These are phyloP conservation scores for Drosophila carrolli DNA, from an alignment of 1,140 invertebrate species.

Conservation along the genomic window DNA sequence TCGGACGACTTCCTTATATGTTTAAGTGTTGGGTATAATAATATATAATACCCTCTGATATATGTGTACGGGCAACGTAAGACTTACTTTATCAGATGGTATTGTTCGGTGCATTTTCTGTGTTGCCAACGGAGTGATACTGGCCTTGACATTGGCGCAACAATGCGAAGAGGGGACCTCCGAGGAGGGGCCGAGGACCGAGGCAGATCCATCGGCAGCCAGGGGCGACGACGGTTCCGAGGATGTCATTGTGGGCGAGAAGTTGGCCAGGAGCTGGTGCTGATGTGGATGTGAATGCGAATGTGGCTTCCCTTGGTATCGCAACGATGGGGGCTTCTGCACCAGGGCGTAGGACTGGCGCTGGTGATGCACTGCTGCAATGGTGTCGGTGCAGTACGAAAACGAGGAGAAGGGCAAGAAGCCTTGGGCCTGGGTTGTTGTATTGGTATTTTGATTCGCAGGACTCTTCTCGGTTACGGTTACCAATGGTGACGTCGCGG, in stretches of 20 bases:
- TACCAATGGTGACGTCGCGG: slow-evolving; percentile 31
- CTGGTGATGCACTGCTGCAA: slow-evolving; percentile 46
- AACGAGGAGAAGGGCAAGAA: slow-evolving; percentile 22
- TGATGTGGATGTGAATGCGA: background rate
- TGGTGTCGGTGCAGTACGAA: slow-evolving; percentile 27
- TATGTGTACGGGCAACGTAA: no score
- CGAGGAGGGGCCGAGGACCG: slow-evolving; percentile 21
- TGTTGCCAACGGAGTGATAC: slow-evolving; percentile 52
- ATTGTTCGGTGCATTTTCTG: slow-evolving; percentile 69
- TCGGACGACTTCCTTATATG: background rate
- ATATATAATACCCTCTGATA: no score
- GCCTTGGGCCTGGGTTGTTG: slow-evolving; percentile 5
- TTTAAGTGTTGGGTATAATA: no score
- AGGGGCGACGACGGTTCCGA: slow-evolving; percentile 19
- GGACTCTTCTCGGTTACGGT: slow-evolving; percentile 12
- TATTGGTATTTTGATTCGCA: background rate
- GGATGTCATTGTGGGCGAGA: slow-evolving; percentile 16
- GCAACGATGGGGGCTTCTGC: slow-evolving; percentile 24
- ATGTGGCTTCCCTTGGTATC: slow-evolving; percentile 13
- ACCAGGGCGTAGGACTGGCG: slow-evolving; percentile 22
- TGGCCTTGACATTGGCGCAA: slow-evolving; percentile 44
- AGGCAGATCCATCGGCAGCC: slow-evolving; percentile 18
- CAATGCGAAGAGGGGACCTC: slow-evolving; percentile 41
- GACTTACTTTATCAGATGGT: slow-evolving; percentile 71
- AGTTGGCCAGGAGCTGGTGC: slow-evolving; percentile 14